Conservation (phyloP, 2,113 vertebrate genomes). For the Struthio camelus region DNA sequence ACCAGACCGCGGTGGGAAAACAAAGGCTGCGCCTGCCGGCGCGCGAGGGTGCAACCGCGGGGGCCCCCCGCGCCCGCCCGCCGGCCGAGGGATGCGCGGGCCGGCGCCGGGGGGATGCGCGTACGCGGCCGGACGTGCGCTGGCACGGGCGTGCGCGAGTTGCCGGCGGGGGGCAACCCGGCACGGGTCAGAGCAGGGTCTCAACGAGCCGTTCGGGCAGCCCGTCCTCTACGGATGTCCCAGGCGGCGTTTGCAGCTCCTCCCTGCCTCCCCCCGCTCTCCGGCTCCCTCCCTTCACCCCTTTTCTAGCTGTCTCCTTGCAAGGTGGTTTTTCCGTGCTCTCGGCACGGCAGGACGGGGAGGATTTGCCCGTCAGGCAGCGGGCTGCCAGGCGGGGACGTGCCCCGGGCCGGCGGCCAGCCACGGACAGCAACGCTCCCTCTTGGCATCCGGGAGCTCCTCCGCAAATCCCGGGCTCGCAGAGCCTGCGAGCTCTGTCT, state of each 20-base stretch:
- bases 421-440: not conserved
- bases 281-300: not conserved
- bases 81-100: rapidly evolving
- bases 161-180: no score
- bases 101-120: not conserved
- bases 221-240: no score
- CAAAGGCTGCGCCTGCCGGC: not conserved
- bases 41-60: not conserved
- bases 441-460: no score
- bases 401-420: rapidly evolving
- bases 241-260: not conserved
- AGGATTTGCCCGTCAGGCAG: no score
- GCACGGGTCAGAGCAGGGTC: no score
- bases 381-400: no score
- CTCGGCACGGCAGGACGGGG: not conserved
- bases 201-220: no score
- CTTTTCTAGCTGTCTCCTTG: not conserved
- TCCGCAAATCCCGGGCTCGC: no score
- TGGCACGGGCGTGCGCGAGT: not conserved
- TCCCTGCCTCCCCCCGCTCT: not conserved
- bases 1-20: rapidly evolving
- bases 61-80: not conserved
- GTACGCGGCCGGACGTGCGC: rapidly evolving
- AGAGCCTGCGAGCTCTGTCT: no score
- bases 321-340: not conserved